Conservation (phyloP, 1,140 invertebrate genomes). For the Palaemon carinicauda region DNA sequence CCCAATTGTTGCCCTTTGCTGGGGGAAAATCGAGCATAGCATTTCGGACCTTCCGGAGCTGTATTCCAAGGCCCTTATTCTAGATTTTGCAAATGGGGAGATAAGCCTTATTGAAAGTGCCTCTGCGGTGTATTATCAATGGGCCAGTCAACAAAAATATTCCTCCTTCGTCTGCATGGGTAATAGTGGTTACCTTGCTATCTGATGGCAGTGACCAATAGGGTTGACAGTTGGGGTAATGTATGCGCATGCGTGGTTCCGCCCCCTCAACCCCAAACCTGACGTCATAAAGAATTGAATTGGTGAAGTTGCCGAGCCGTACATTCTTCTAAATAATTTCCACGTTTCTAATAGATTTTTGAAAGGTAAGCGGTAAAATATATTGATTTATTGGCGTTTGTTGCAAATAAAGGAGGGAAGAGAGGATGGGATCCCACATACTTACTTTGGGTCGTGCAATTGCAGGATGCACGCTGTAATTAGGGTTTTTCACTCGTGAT, state of each 20-base stretch:
- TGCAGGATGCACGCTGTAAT: no score
- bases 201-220: constrained; percentile 40
- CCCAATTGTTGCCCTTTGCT: no score
- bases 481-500: no score
- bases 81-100: neutral
- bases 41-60: no score
- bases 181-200: neutral
- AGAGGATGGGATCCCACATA: no score
- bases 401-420: neutral
- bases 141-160: constrained; percentile 32
- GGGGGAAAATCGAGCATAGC: no score
- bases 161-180: constrained; percentile 15
- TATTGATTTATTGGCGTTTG: constrained; percentile 16
- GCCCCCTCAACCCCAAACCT: constrained; percentile 7
- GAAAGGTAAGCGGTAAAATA: neutral
- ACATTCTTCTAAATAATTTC: neutral
- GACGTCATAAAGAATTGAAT: neutral
- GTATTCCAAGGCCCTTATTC: no score
- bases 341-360: constrained; percentile 6
- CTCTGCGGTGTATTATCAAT: neutral
- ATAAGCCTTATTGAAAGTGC: neutral
- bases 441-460: no score
- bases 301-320: neutral
- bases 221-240: constrained; percentile 33
- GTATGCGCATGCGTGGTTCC: constrained; percentile 32